Evolutionary conservation across 2,888 invertebrate genomes (phyloP).

Genomic region (Euproctis similis): DNA sequence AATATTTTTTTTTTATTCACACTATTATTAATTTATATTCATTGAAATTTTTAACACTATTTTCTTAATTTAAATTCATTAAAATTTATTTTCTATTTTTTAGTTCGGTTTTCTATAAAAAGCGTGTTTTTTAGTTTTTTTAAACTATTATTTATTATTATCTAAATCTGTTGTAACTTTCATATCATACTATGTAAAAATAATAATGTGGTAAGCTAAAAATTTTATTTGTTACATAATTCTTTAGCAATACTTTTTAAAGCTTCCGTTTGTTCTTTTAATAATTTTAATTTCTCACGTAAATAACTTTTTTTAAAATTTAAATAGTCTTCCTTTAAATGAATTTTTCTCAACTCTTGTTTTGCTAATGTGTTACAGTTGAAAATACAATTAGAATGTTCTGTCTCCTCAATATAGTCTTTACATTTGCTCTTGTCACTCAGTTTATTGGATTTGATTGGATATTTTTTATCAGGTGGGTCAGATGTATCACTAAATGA

Average conservation of each 20-base stretch:
- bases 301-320: slow-evolving; percentile 64
- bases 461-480: slow-evolving; percentile 45
- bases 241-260: slow-evolving; percentile 57
- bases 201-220: too few species aligned
- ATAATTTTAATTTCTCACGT: slow-evolving; percentile 49
- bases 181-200: not conserved
- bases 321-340: slow-evolving; percentile 59
- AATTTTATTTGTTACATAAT: slow-evolving; percentile 35
- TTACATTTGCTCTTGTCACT: slow-evolving; percentile 25
- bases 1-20: too few species aligned
- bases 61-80: too few species aligned
- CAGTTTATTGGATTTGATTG: slow-evolving; percentile 21
- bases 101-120: too few species aligned
- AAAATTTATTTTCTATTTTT: too few species aligned
- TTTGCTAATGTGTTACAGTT: slow-evolving; percentile 54
- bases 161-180: too few species aligned
- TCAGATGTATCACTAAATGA: slow-evolving; percentile 45
- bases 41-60: too few species aligned
- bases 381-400: slow-evolving; percentile 43
- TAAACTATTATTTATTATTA: too few species aligned
- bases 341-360: slow-evolving; percentile 51
- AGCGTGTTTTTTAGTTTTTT: too few species aligned
- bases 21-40: too few species aligned
- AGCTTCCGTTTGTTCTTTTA: slow-evolving; percentile 64
- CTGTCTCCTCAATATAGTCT: slow-evolving; percentile 25